Evolutionary conservation across 30 jellyfish, hydroid and myxozoan genomes (phyloP).

Genomic region (Aurelia coerulea): DNA sequence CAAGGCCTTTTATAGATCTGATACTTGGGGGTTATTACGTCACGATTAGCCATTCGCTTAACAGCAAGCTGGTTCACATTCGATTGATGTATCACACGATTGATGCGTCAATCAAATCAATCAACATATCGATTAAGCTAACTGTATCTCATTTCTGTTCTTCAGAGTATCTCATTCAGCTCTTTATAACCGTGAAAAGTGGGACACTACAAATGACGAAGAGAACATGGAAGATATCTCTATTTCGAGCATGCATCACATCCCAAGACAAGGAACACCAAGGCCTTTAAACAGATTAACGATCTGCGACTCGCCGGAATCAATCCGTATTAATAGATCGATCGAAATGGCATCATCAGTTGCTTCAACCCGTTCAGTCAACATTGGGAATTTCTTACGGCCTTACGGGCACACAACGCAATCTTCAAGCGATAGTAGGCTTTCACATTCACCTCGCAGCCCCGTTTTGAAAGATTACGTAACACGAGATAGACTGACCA

Average conservation of each 20-base stretch:
- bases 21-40: no score
- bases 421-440: conserved; percentile 47
- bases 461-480: neutral
- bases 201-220: conserved; percentile 37
- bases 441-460: conserved; percentile 16
- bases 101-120: conserved; percentile 6
- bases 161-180: conserved; percentile 42
- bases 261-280: conserved; percentile 10
- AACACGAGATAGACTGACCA: neutral
- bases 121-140: neutral
- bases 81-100: neutral
- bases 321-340: conserved; percentile 29
- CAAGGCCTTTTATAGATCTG: no score
- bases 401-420: conserved; percentile 35
- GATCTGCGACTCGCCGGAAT: conserved; percentile 26
- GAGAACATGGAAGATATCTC: conserved; percentile 26
- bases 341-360: conserved; percentile 17
- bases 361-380: conserved; percentile 7
- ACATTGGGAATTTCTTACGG: conserved; percentile 11
- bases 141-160: neutral
- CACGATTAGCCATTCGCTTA: no score
- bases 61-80: neutral
- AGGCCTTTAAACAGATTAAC: conserved; percentile 24
- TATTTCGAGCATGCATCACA: neutral
- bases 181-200: conserved; percentile 29